Conservation (phyloP, 2,797 vertebrate species). For the Philypnodon macrostomus region DNA sequence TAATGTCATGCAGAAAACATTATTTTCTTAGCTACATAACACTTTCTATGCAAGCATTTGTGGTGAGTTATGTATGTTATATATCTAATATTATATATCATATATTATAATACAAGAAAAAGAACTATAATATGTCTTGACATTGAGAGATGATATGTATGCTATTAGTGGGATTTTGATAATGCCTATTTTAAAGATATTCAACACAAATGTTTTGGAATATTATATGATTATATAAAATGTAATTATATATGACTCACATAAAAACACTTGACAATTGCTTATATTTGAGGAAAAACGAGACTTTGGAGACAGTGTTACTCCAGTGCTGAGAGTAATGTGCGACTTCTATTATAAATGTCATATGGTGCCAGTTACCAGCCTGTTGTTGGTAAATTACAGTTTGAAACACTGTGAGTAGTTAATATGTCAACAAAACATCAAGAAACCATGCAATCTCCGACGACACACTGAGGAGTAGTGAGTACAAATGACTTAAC, state of each 20-base stretch:
- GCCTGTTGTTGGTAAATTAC: slow-evolving; percentile 61
- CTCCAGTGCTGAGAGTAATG: slow-evolving; percentile 38
- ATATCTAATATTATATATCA: slow-evolving; percentile 55
- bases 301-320: slow-evolving; percentile 31
- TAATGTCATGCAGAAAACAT: slow-evolving; percentile 54
- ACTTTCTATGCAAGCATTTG: slow-evolving; percentile 76
- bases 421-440: slow-evolving; percentile 42
- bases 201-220: too few relatives aligned
- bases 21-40: slow-evolving; percentile 67
- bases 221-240: slow-evolving; percentile 10
- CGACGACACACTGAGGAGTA: slow-evolving; percentile 44
- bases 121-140: slow-evolving; percentile 22
- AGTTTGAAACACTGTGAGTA: slow-evolving; percentile 84
- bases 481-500: slow-evolving; percentile 54
- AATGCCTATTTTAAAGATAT: not conserved
- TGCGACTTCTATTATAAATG: slow-evolving; percentile 25
- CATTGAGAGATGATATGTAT: slow-evolving; percentile 18
- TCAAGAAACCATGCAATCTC: slow-evolving; percentile 58
- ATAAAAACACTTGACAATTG: slow-evolving; percentile 23
- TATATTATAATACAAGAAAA: slow-evolving; percentile 46
- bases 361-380: slow-evolving; percentile 56
- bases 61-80: slow-evolving; percentile 40
- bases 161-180: slow-evolving; percentile 23
- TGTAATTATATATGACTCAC: slow-evolving; percentile 16
- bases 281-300: slow-evolving; percentile 13